Base-by-base conservation (phyloP, 2,113 vertebrate species). In the Athene noctua region DNA sequence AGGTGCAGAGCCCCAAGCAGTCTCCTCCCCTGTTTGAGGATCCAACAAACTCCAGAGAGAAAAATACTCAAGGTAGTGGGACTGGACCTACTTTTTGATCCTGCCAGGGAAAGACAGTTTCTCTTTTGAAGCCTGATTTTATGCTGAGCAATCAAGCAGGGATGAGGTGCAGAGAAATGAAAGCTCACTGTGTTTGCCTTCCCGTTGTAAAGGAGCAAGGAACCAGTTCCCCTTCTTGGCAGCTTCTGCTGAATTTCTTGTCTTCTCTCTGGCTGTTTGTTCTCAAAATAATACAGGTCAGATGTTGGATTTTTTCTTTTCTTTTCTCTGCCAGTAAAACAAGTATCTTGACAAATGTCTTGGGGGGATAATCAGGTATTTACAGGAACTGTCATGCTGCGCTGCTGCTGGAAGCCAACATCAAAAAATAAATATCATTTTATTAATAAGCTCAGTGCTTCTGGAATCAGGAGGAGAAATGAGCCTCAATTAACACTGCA, bases 341-440 rank as follows among this genome's bases (percentile, higher is more conserved):
- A 90, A 88, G 68, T 79, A 84, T 74, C 61, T 63, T 66, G 74
- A 74, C 29, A 46, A 54, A 87, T 23, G 44, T 94, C 90, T 88
- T 79, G 74, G 86, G 90, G 90, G 90, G 49, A 44, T 92, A 86
- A 93, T 93, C 62, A 86, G 83, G 74, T 80, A 71, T 86, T 94
- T 49, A 67, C 52, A 70, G 79, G 71, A 97, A 51, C 80, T n/a
- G 26, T 72, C 59, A 42, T 1, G 49, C 95, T 83, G 96, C 80
- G 94, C 54, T 80, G 74, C 89, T 85, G 87, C 84, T 97, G 92
- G 87, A 59, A 89, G 91, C 84, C 91, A 85, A 10, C 86, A 26
- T 88, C 14, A 86, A 61, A 79, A 94, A 91, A 79, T 40, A 91
- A 96, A 77, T 21, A 51, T 21, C 0, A 22, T 70, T 86, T 89